Conservation (phyloP, 2,797 vertebrate genomes). For the Mormyrops attenuatus region DNA sequence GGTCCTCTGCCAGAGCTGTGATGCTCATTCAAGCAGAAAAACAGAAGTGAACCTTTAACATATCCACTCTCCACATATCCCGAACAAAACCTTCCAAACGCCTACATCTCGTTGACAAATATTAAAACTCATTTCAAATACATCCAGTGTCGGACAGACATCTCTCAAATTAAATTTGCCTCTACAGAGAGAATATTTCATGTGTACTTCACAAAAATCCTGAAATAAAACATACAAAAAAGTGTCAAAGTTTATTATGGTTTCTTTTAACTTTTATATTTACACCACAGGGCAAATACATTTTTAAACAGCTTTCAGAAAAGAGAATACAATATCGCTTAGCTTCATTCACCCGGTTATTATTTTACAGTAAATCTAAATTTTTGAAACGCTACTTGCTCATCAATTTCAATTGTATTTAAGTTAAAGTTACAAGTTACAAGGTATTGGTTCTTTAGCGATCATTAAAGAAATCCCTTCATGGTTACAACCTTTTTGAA, state of each 20-base stretch:
- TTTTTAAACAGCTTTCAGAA: not conserved
- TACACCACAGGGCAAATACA: not conserved
- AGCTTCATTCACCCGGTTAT: not conserved
- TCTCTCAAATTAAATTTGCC: not conserved
- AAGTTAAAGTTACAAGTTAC: not conserved
- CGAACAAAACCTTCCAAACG: not conserved
- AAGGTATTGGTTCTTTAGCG: not conserved
- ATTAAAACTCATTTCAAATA: not conserved
- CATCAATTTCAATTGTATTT: not conserved
- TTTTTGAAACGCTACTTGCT: not conserved
- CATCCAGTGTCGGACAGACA: not conserved
- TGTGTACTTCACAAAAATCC: not conserved
- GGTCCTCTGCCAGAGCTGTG: not conserved
- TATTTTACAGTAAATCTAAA: not conserved
- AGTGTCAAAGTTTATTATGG: not conserved
- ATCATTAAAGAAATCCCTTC: not conserved
- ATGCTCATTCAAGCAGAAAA: not conserved
- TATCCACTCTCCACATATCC: not conserved
- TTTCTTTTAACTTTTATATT: not conserved
- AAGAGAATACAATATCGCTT: not conserved
- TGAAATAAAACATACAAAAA: not conserved
- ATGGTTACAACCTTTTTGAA: not conserved
- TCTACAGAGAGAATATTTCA: not conserved
- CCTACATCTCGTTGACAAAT: not conserved
- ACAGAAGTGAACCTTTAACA: not conserved